Conservation (phyloP, 2,888 invertebrate genomes). For the Cremastobaeus sp. region DNA sequence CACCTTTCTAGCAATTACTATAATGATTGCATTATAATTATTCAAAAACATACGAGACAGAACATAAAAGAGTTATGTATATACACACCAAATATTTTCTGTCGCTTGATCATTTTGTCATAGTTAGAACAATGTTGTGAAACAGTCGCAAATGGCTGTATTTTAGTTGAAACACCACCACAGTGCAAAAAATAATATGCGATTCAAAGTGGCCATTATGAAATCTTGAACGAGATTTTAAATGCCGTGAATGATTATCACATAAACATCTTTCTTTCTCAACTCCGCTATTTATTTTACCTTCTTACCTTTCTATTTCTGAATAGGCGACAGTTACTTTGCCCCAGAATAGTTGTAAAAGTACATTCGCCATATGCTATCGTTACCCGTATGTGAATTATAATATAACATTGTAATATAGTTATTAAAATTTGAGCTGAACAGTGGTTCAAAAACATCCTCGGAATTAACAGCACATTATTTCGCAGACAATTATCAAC, state of each 20-base stretch:
- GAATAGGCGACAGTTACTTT: slow-evolving; percentile 40
- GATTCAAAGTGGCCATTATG: slow-evolving; percentile 57
- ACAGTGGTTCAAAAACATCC: too few relatives aligned
- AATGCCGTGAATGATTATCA: slow-evolving; percentile 33
- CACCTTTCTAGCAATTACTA: too few relatives aligned
- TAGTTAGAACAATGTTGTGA: slow-evolving; percentile 39
- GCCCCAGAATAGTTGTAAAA: slow-evolving; percentile 36
- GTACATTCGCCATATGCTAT: slow-evolving; percentile 29
- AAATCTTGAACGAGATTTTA: slow-evolving; percentile 53
- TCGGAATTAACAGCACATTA: too few relatives aligned
- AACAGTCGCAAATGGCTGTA: slow-evolving; percentile 42
- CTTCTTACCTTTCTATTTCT: slow-evolving; percentile 23
- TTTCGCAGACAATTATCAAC: too few relatives aligned
- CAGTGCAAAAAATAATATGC: slow-evolving; percentile 47
- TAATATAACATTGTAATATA: too few relatives aligned
- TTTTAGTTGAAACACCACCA: slow-evolving; percentile 11
- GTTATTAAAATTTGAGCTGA: too few relatives aligned
- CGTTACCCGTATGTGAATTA: too few relatives aligned
- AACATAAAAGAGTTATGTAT: too few relatives aligned
- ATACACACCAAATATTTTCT: too few relatives aligned
- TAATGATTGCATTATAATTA: too few relatives aligned
- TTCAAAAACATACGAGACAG: too few relatives aligned
- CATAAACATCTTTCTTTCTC: slow-evolving; percentile 9
- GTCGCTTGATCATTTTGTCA: slow-evolving; percentile 41
- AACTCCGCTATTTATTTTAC: background rate